Evolutionary conservation across 2,797 vertebrate genomes (phyloP), one percentile per base, ranked within the genome.

Genomic region (Ctenopoma multispine): DNA sequence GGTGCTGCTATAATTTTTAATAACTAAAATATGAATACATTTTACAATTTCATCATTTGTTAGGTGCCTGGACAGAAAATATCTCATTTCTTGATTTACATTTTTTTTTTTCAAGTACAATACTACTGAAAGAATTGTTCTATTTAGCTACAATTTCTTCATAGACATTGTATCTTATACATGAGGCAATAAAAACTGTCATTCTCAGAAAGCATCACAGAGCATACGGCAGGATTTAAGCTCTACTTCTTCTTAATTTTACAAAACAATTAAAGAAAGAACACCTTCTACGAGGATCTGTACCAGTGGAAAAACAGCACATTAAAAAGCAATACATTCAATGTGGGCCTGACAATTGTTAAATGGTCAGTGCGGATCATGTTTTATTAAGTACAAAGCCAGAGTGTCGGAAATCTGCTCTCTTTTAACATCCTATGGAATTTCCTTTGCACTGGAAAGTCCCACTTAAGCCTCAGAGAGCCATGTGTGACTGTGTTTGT

Each of bases 351-450:
- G 77, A 85, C 79, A 69, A 69, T 49, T 69, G 71, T 83, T 81
- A 70, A 79, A 79, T 66, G 78, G 74, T 77, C 69, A 70, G 70
- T 71, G 69, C 15, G 61, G 72, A 84, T 85, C 21, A 3, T 78
- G 82, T 87, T 90, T 87, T 84, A 87, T 87, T 89, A 89, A 87
- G 76, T 79, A 73, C 68, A 81, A 79, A 75, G 60, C 75, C 83
- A 85, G 84, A 84, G 77, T 66, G 41, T 72, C n/a, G 67, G 84
- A 84, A 84, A 83, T 81, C 75, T 82, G 81, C 62, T 82, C 77
- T 69, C 15, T 66, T 61, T 77, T 69, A 84, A 87, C 77, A 77
- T 83, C 79, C 72, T 75, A 89, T 83, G 87, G 89, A 89, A 90
- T 85, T 81, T 87, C 84, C 85, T 84, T 66, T 21, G 31, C 41